Percentiles rank a stretch among this genome's conserved stretches.
Conservation (phyloP, 2,888 invertebrate genomes). For the Aproaerema taeniolella region DNA sequence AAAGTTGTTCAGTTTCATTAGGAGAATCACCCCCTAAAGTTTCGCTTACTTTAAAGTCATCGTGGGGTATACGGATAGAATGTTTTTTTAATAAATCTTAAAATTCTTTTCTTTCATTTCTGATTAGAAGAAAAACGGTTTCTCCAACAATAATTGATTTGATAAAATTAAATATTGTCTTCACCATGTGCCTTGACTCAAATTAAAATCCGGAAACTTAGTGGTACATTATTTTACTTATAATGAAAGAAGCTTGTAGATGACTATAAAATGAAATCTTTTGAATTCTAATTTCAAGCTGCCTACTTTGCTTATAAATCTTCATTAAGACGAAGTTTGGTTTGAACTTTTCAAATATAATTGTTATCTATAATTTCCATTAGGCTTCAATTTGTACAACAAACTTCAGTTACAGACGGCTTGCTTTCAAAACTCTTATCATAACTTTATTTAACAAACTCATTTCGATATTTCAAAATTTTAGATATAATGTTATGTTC, state of each 20-base stretch:
- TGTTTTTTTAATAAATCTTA: no score
- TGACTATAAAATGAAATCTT: background rate
- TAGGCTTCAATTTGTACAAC: slow-evolving; percentile 2
- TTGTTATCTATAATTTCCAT: slow-evolving; percentile 8
- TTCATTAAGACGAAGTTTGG: slow-evolving; percentile 1
- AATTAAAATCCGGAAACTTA: no score
- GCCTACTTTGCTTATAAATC: background rate
- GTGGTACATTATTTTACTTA: background rate
- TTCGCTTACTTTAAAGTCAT: no score
- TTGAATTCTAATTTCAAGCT: background rate
- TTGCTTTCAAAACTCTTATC: background rate
- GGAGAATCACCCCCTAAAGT: no score
- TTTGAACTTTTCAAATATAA: slow-evolving; percentile 2
- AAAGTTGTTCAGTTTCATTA: no score
- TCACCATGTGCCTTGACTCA: no score
- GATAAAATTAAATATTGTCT: background rate
- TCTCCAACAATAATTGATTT: background rate
- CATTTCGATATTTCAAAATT: background rate
- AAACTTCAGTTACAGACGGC: slow-evolving; percentile 4
- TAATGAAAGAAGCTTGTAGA: background rate
- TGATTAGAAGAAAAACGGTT: background rate
- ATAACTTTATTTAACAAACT: background rate
- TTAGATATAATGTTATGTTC: background rate
- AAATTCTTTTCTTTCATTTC: no score
- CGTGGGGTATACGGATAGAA: no score